Conservation (phyloP, 2,113 vertebrate genomes). For the Dinomys branickii region DNA sequence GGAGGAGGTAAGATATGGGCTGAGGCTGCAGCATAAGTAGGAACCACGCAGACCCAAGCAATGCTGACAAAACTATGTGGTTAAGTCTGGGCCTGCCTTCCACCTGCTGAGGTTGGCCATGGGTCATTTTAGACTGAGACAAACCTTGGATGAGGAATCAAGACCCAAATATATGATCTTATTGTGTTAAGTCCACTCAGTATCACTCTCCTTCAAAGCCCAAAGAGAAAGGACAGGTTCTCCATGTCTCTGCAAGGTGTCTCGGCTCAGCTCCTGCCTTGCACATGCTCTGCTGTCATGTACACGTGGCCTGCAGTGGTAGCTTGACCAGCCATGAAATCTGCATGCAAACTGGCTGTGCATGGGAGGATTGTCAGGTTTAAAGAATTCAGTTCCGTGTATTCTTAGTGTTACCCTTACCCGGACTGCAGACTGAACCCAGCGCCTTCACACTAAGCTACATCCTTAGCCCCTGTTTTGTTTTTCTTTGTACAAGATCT, state of each 20-base stretch:
- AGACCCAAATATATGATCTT: not conserved
- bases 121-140: not conserved
- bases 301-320: slow-evolving; percentile 51
- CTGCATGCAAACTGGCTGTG: slow-evolving; percentile 55
- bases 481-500: not conserved
- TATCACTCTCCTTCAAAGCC: not conserved
- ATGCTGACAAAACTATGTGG: not conserved
- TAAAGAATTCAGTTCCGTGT: slow-evolving; percentile 22
- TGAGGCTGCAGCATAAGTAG: not conserved
- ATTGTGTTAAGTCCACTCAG: not conserved
- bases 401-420: slow-evolving; percentile 30
- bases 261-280: not conserved
- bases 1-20: not conserved
- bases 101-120: not conserved
- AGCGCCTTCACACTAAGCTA: not conserved
- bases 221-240: slow-evolving; percentile 2
- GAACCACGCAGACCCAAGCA: not conserved
- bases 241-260: not conserved
- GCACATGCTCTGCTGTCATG: slow-evolving; percentile 63
- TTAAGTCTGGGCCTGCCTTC: not conserved
- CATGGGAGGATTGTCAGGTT: slow-evolving; percentile 66
- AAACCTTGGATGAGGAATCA: not conserved
- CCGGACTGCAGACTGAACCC: not conserved
- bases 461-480: not conserved
- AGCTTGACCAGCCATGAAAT: slow-evolving; percentile 77